Evolutionary conservation across 1,140 invertebrate genomes (phyloP), one percentile per base, ranked within the genome.

Genomic region (Cecropterus lyciades): DNA sequence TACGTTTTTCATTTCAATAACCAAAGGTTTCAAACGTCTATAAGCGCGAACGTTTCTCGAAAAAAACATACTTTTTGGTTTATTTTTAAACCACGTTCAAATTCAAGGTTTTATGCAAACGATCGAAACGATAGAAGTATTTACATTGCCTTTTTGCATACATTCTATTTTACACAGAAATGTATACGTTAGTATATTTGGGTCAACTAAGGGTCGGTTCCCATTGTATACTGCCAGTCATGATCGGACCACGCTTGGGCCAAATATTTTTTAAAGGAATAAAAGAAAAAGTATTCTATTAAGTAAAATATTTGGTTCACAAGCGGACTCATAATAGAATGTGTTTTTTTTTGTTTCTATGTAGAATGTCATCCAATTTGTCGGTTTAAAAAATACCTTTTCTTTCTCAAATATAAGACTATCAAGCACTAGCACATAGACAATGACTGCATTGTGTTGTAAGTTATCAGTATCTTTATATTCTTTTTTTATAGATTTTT

Each of bases 131-230:
- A 52, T 24, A 30, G 49, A 52, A 52, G 24, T 52, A 52, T 52
- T 52, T 52, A 20, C 49, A 52, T 30, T 14, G n/a, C 49, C 49
- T 52, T 30, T 52, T 52, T 52, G 49, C 49, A 52, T 52, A 30
- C 33, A 52, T 33, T 52, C 16, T 14, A n/a, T 30, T n/a, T 52
- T 52, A 52, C 40, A 43, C 14, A 43, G 49, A 52, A 52, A 14
- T 9, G 49, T 30, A 11, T 7, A 52, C 24, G 49, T 11, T 52
- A 11, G 10, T 24, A 52, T 30, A 52, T 52, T 52, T 30, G 27
- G 49, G 49, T 52, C 49, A 33, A 15, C 24, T 9, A 15, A 33
- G 27, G 40, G 40, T 43, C 27, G 49, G 13, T 30, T 13, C 49
- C n/a, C 20, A 27, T 9, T 43, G 13, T 14, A 43, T 0, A n/a